Base-by-base conservation (phyloP, 2,113 vertebrate genomes). In the Paratilapia polleni region DNA sequence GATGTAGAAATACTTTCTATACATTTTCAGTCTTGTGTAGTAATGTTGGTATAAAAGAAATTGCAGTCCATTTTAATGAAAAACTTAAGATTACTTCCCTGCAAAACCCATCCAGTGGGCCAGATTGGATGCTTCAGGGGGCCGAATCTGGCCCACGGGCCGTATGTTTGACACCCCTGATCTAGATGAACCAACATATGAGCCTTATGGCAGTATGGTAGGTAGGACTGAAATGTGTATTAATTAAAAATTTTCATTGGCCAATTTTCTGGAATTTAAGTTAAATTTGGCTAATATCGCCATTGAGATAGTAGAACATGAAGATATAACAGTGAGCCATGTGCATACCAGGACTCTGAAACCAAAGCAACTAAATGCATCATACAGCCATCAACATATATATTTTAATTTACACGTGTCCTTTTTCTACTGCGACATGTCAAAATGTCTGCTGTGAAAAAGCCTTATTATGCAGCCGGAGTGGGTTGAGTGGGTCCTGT, bases 401-500 rank as follows among this genome's bases (percentile, higher is more conserved):
- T 54, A 73, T 31, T 54, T 26, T 19, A 73, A 31, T 54, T 54
- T 73, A 54, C 43, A 34, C n/a, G 11, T 73, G 68, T 54, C 47
- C 68, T 73, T 73, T 54, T 73, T 26, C 68, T 73, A 34, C 47
- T 34, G 68, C 4, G 1, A 52, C 47, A 34, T 73, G 68, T 73
- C 47, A 54, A 73, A 54, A 54, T 54, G 47, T 73, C 47, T 73
- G 68, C 68, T 54, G 19, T n/a, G 68, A 73, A 73, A 73, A 54
- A 73, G 68, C 47, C 26, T 54, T 54, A 52, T 73, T 73, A 54
- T 54, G 19, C 11, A 54, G 68, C 19, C 47, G 20, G 17, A 54
- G 26, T n/a, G 26, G 26, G 11, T 54, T 73, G 68, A 73, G 47
- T 73, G 68, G 68, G 47, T 73, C 31, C 68, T 73, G 68, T 54